Evolutionary conservation across 2,888 invertebrate genomes (phyloP), one percentile per base, ranked within the genome.

Genomic region (Drepanosiphum platanoidis): DNA sequence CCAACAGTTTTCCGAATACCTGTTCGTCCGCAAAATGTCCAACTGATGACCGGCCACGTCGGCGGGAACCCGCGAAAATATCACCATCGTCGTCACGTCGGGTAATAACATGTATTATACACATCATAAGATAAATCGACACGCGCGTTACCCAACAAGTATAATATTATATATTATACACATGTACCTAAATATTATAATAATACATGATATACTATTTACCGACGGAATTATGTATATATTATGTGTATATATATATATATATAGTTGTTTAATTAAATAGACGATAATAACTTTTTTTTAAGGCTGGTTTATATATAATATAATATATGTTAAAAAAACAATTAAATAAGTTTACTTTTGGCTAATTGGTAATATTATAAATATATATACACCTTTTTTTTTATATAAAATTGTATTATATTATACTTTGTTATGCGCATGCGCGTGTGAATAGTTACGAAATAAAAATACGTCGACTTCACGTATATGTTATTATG

Each of bases 1-100:
- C 8, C 96, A 96, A 89, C 96, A 96, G 90, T 96, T 96, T 91
- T 95, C 95, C 88, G 96, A 96, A 91, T 96, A 96, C 90, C 92
- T 96, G 88, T 94, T 96, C 90, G 93, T 94, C 87, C 91, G 95
- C 88, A 90, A 91, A 87, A 88, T 89, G 34, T 86, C 88, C 8
- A 86, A 79, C 34, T 80, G 83, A 84, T 68, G n/a, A n/a, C n/a
- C n/a, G n/a, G n/a, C 46, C 18, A 30, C 75, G 9, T 61, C 27
- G 22, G 34, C n/a, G n/a, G n/a, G n/a, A n/a, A n/a, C n/a, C n/a
- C n/a, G n/a, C n/a, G n/a, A n/a, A n/a, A n/a, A n/a, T n/a, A n/a
- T n/a, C n/a, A n/a, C n/a, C n/a, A n/a, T 5, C 9, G 32, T 9
- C 15, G 15, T 4, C 9, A 13, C 13, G n/a, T 36, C 30, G 39